Base-by-base conservation (phyloP, 2,888 invertebrate species). In the Yponomeuta plumbellus region DNA sequence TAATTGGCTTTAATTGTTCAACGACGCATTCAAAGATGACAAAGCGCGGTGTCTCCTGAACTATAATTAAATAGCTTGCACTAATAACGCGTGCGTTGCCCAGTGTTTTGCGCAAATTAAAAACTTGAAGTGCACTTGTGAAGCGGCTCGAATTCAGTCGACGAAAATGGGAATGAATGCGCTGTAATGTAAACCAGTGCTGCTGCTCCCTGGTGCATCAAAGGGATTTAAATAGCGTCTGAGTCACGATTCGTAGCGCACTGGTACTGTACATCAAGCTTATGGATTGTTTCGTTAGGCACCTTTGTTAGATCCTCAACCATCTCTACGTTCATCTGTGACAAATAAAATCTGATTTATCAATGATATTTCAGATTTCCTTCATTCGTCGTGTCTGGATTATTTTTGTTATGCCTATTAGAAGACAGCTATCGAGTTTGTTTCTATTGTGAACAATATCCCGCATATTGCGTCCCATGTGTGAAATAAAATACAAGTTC, bases 1-100 rank as follows among this genome's bases (percentile, higher is more conserved):
- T 86, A 85, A 89, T 87, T 86, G 86, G 74, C 78, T 83, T 52
- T 85, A 85, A 88, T 88, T 85, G 80, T 75, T 76, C 69, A 57
- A 68, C 66, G 68, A 67, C 70, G 67, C 66, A 56, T 63, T 65
- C 44, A 52, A 57, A 72, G 68, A 70, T 66, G 69, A 66, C 68
- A 67, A 68, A 68, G 70, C 26, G 61, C 61, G 66, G 65, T 61
- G 69, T 21, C 59, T 52, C 68, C 68, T 22, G 23, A 13, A 59
- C 59, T 59, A 22, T 58, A 22, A 59, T 59, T 59, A 59, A 59
- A 23, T 59, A 20, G 44, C 44, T 13, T 52, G 5, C 44, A 52
- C 44, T 52, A 52, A 52, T 52, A 52, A 52, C 44, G 44, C 44
- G 44, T 52, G 13, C 44, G 17, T 52, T 13, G 44, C 17, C 13